Conservation (phyloP, 92 coral and sea anemone species). For the Phymanthus crucifer region DNA sequence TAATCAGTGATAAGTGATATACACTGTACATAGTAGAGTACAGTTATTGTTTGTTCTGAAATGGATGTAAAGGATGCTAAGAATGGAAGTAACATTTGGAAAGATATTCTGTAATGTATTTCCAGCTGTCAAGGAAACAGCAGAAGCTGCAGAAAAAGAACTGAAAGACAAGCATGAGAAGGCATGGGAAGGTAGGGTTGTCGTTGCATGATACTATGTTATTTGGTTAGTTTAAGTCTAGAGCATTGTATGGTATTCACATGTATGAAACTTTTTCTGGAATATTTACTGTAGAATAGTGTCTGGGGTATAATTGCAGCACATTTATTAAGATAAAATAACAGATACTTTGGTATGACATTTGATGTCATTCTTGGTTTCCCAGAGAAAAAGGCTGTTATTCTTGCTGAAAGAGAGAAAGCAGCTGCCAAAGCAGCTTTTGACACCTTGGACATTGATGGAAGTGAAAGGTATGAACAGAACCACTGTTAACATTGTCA, state of each 20-base stretch:
- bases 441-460: conserved; percentile 64
- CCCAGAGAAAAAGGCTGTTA: conserved; percentile 68
- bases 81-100: too few relatives aligned
- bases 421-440: conserved; percentile 81
- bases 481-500: neutral
- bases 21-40: neutral
- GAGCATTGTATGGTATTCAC: neutral
- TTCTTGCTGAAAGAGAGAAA: conserved; percentile 80
- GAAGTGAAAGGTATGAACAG: conserved; percentile 67
- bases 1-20: too few relatives aligned
- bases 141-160: conserved; percentile 80
- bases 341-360: neutral
- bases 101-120: neutral
- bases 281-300: neutral
- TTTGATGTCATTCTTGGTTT: neutral
- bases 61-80: too few relatives aligned
- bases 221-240: neutral
- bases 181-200: conserved; percentile 87
- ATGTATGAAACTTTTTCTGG: neutral
- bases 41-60: too few relatives aligned
- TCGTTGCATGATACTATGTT: too few relatives aligned
- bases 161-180: conserved; percentile 94
- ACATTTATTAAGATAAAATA: neutral
- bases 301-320: too few relatives aligned
- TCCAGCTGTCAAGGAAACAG: conserved; percentile 84